Base-by-base conservation (phyloP, 2,797 vertebrate genomes). In the Falco novaeseelandiae region DNA sequence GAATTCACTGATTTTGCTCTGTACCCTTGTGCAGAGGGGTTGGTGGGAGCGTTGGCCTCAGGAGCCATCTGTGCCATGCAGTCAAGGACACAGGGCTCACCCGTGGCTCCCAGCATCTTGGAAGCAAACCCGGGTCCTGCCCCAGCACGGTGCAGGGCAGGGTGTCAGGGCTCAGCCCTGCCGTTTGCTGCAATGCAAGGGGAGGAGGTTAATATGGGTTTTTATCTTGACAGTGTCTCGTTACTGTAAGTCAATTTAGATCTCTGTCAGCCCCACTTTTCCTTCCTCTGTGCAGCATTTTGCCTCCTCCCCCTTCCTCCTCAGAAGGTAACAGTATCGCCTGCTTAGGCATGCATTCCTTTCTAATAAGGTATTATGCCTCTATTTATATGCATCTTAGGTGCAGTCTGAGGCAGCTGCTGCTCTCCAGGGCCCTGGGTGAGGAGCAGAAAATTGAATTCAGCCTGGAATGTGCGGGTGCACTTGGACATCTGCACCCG, bases 371-470 rank as follows among this genome's bases (percentile, higher is more conserved):
- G 93, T 87, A 85, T 95, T 94, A 95, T 66, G 94, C 89, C 96
- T 85, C 96, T 40, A 44, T 95, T 96, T 91, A 29, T 89, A 87
- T 83, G 93, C 89, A 40, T 91, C 89, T 78, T 67, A 94, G 96
- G 96, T 93, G 96, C 96, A 85, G 63, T 70, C 84, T 49, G 83
- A 63, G 93, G 92, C 96, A 97, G 96, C 96, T 97, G 96, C 96
- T 89, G 90, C 96, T 96, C 93, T 59, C 34, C 88, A 93, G 96
- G 78, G 85, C 89, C 52, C 89, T 32, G 94, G 52, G 32, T 21
- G 92, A 92, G 87, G 67, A 92, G 96, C 95, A 93, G 94, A 97
- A 97, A 97, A 96, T 96, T 88, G 40, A 74, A 96, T 94, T 95
- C 90, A 63, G 95, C n/a, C 92, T 91, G 96, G 96, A 97, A 96